These are phyloP conservation scores for Archips crataeganus DNA, from an alignment of 2,888 invertebrate genomes.

Conservation along the genomic window DNA sequence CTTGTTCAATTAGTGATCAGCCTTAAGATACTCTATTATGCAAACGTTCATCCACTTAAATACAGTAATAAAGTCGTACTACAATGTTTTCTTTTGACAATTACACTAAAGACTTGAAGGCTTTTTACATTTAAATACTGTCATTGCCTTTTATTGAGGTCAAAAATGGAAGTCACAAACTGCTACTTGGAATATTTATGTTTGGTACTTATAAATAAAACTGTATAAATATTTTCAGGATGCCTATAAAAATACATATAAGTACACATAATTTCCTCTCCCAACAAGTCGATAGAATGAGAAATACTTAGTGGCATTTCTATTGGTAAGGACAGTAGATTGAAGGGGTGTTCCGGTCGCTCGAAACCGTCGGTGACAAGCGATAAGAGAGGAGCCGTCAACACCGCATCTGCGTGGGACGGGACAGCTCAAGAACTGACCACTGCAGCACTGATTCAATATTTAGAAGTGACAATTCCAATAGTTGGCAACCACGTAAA, in stretches of 20 bases:
- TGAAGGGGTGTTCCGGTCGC: conserved; percentile 58
- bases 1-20: conserved; percentile 84
- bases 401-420: conserved; percentile 73
- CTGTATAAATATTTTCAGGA: not conserved
- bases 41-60: conserved; percentile 53
- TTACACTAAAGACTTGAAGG: conserved; percentile 8
- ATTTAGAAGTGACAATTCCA: not conserved
- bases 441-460: not conserved
- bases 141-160: not conserved
- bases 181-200: not conserved
- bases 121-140: conserved; percentile 9
- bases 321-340: conserved; percentile 51
- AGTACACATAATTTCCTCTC: not conserved
- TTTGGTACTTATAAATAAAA: no score
- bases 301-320: conserved; percentile 38
- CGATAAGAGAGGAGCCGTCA: conserved; percentile 59
- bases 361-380: conserved; percentile 56
- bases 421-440: conserved; percentile 35
- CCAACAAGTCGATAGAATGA: conserved; percentile 12
- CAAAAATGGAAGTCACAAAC: not conserved
- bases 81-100: conserved; percentile 33
- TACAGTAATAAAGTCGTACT: conserved; percentile 34
- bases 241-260: not conserved
- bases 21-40: conserved; percentile 73
- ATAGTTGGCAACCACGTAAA: not conserved